These are phyloP conservation scores for Thalpophila matura DNA, from an alignment of 2,888 invertebrate species.

Conservation along the genomic window DNA sequence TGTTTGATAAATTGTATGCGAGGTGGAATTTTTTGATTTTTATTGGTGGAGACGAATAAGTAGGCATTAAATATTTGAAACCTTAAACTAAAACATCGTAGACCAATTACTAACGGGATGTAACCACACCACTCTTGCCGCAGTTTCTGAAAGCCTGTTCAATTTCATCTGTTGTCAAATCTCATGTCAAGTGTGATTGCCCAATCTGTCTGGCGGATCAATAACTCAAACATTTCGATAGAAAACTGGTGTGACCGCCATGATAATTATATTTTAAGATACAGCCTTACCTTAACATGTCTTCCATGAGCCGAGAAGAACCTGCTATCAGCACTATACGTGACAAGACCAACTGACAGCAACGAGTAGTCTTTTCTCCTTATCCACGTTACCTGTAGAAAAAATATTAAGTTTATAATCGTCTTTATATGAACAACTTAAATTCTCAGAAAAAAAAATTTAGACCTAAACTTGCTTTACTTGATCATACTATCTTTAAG, in stretches of 20 bases:
- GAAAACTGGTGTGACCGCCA: no score
- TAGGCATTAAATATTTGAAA: background rate
- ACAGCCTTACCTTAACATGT: conserved; percentile 88
- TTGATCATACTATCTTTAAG: no score
- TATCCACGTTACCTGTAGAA: conserved; percentile 93
- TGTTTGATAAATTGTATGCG: background rate
- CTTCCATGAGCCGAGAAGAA: conserved; percentile 92
- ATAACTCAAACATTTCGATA: no score
- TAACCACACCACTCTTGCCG: no score
- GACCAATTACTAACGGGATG: no score
- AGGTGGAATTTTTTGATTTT: background rate
- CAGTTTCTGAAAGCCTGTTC: no score
- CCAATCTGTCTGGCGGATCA: no score
- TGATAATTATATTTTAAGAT: no score
- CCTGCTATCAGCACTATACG: conserved; percentile 92
- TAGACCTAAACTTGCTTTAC: no score
- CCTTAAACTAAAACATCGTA: no score
- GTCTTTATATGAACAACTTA: background rate
- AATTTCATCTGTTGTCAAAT: no score
- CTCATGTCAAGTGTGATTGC: no score
- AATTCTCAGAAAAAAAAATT: background rate
- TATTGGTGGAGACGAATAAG: background rate
- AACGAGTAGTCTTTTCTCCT: conserved; percentile 92
- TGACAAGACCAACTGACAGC: conserved; percentile 92
- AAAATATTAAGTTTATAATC: background rate